Conservation (phyloP, 2,113 vertebrate species). For the Trichechus manatus region DNA sequence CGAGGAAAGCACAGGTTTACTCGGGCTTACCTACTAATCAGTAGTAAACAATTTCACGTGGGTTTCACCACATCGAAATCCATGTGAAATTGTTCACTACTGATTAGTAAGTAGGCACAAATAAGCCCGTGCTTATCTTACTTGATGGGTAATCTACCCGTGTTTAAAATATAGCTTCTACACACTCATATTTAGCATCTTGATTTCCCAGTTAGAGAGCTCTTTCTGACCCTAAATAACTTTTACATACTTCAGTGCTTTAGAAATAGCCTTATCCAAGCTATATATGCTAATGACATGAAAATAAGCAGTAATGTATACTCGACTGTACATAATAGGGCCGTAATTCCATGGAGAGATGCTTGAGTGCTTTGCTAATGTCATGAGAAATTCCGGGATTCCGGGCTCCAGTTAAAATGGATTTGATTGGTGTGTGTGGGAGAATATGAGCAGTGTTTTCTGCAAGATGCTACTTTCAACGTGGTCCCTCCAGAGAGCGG, state of each 20-base stretch:
- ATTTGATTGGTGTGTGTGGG: neutral
- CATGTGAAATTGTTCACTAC: too few species aligned
- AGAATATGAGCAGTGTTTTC: neutral
- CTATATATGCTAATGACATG: conserved; percentile 68
- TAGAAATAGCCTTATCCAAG: conserved; percentile 74
- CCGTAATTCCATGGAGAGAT: conserved; percentile 83
- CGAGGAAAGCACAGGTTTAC: too few species aligned
- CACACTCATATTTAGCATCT: neutral
- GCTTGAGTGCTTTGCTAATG: conserved; percentile 80
- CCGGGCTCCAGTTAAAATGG: neutral
- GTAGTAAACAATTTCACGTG: too few species aligned
- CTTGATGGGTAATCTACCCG: too few species aligned
- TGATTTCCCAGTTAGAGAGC: neutral
- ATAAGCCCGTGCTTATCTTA: too few species aligned
- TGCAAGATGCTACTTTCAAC: neutral
- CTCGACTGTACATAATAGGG: conserved; percentile 77
- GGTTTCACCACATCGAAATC: too few species aligned
- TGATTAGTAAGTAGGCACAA: too few species aligned
- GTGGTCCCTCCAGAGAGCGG: neutral
- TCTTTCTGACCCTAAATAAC: conserved; percentile 36
- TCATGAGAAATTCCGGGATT: conserved; percentile 81
- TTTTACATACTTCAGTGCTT: conserved; percentile 76
- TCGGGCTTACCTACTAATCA: too few species aligned
- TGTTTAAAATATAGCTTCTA: neutral
- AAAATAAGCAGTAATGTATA: conserved; percentile 79